Base-by-base conservation (phyloP, 2,797 vertebrate genomes). In the Hozukius guyotensis region DNA sequence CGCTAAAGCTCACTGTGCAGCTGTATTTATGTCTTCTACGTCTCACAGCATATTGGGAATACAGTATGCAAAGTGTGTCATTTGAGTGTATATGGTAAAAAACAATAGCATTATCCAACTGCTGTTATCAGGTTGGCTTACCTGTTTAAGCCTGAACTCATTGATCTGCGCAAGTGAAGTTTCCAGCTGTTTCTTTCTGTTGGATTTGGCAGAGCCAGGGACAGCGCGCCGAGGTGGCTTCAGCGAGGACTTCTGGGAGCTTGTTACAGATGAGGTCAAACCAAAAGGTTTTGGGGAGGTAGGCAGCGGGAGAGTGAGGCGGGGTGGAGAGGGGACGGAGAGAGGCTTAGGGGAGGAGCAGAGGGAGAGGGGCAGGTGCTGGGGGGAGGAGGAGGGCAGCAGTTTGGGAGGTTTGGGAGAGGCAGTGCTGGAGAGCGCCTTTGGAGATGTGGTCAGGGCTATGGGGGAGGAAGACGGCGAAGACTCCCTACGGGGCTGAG, bases 161-260 rank as follows among this genome's bases (percentile, higher is more conserved):
- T 94, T 97, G 95, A 97, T 96, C 95, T 97, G 96, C 72, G 96
- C 94, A 82, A 96, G 89, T 69, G 97, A 94, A 89, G 97, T 97
- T 94, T 99, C 98, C 94, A 98, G 96, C 96, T 96, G 96, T 96
- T 97, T 98, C 96, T 97, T 97, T 94, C 95, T 97, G 94, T 96
- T 97, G 96, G 96, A 93, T 95, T 97, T 98, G 81, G 88, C 81
- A 46, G 87, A 31, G 74, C 92, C 92, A 62, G 88, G 62, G 71
- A 81, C 81, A 52, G 84, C 24, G 18, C 91, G 89, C 87, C 91
- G 92, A 57, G 85, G 78, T 16, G 86, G 80, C 79, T 93, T 95
- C 80, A 83, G 86, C 2, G 86, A 81, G 57, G 90, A 82, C 89
- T 94, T 95, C 84, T 78, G 91, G 71, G 94, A 87, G 81, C 90